phyloP scores from a whole-genome alignment of 2,113 vertebrate genomes.

The Bettongia penicillata region DNA sequence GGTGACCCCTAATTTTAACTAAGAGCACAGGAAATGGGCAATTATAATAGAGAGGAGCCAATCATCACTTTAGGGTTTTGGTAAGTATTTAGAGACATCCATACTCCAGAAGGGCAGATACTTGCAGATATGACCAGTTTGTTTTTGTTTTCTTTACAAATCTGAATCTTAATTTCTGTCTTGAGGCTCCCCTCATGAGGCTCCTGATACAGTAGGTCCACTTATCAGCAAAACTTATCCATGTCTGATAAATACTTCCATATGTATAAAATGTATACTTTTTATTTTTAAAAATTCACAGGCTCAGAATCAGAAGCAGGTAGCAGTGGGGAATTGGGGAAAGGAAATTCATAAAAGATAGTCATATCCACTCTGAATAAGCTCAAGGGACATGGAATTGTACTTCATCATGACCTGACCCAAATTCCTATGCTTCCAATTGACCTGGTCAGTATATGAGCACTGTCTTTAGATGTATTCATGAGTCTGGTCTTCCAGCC shows the following conservation, averaged over 20 bases:
- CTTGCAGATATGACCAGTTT: neutral
- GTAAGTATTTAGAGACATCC: neutral
- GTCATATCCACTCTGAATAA: neutral
- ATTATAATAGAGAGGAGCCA: neutral
- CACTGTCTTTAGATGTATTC: neutral
- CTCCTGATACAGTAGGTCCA: neutral
- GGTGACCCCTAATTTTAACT: neutral
- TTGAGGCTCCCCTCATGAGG: neutral
- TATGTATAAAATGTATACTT: neutral
- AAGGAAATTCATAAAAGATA: neutral
- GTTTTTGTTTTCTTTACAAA: neutral
- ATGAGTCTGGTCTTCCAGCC: neutral
- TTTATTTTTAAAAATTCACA: neutral
- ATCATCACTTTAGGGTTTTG: neutral
- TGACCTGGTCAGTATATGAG: neutral
- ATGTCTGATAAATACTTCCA: neutral
- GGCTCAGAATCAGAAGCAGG: neutral
- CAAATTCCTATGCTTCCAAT: neutral
- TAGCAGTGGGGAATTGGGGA: neutral
- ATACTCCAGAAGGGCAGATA: neutral
- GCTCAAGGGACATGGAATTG: neutral
- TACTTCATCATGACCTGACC: neutral
- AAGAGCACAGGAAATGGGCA: neutral
- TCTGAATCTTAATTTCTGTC: neutral
- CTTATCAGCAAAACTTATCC: neutral